Percentiles rank a stretch among this genome's conserved stretches.
Conservation (phyloP, 2,888 invertebrate species). For the Nymphalis polychloros region DNA sequence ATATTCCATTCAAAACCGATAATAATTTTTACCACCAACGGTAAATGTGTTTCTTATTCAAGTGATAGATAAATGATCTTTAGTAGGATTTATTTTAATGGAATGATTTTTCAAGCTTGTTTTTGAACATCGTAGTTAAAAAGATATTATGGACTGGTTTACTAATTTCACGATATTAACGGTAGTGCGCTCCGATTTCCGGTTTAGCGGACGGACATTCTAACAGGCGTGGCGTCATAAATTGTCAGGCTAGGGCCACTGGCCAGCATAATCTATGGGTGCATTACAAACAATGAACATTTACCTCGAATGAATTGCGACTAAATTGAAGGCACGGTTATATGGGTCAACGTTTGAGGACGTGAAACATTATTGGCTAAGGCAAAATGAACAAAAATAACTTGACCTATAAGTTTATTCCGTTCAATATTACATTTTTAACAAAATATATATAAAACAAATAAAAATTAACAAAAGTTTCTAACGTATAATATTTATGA, state of each 20-base stretch:
- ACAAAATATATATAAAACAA: too few relatives aligned
- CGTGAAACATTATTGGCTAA: slow-evolving; percentile 15
- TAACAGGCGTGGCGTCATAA: slow-evolving; percentile 67
- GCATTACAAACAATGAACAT: slow-evolving; percentile 44
- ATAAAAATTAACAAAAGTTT: too few relatives aligned
- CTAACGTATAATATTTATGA: neutral
- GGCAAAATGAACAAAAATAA: slow-evolving; percentile 17
- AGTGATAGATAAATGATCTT: neutral
- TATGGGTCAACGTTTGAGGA: slow-evolving; percentile 46
- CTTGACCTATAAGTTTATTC: neutral
- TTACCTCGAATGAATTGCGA: slow-evolving; percentile 47
- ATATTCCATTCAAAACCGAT: neutral
- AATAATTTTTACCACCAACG: neutral
- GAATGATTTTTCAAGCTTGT: neutral
- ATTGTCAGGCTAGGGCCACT: slow-evolving; percentile 56
- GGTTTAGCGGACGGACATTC: slow-evolving; percentile 65
- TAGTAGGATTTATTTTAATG: neutral
- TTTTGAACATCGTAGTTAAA: slow-evolving; percentile 21
- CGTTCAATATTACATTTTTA: too few relatives aligned
- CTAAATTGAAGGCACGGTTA: slow-evolving; percentile 43
- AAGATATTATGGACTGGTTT: slow-evolving; percentile 53
- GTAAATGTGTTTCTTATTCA: neutral
- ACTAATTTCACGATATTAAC: slow-evolving; percentile 72
- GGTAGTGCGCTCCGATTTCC: slow-evolving; percentile 72
- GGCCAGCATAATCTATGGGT: slow-evolving; percentile 41